Evolutionary conservation across 2,113 vertebrate species (phyloP).

Genomic region (Eclectus roratus): DNA sequence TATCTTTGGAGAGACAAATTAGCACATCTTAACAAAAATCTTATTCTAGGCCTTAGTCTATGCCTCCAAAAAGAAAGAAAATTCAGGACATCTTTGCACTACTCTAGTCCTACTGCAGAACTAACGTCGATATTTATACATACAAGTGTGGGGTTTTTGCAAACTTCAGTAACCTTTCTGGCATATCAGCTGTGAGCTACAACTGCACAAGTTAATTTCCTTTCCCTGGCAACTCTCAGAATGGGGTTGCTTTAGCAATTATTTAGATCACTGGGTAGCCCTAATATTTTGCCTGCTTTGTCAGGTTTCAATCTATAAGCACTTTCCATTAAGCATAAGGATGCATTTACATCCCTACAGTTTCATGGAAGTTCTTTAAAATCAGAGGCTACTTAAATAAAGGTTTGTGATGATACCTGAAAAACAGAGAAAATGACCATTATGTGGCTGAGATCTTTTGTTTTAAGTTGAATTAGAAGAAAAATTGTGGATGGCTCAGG

Average conservation of each 20-base stretch:
- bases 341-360: neutral
- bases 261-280: neutral
- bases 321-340: neutral
- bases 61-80: neutral
- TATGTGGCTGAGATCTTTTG: neutral
- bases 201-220: neutral
- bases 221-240: neutral
- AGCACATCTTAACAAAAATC: neutral
- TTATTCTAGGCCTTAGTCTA: neutral
- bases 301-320: neutral
- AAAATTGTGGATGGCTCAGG: neutral
- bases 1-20: neutral
- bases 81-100: neutral
- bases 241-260: neutral
- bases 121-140: neutral
- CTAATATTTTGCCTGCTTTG: neutral
- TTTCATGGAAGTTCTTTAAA: neutral
- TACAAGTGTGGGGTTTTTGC: neutral
- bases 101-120: neutral
- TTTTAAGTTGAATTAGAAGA: neutral
- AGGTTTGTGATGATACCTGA: neutral
- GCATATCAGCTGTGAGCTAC: neutral
- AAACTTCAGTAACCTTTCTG: neutral
- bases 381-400: neutral
- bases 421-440: rapidly evolving